These are phyloP conservation scores for Cryptotis parvus DNA, from an alignment of 2,113 vertebrate species.

Conservation along the genomic window DNA sequence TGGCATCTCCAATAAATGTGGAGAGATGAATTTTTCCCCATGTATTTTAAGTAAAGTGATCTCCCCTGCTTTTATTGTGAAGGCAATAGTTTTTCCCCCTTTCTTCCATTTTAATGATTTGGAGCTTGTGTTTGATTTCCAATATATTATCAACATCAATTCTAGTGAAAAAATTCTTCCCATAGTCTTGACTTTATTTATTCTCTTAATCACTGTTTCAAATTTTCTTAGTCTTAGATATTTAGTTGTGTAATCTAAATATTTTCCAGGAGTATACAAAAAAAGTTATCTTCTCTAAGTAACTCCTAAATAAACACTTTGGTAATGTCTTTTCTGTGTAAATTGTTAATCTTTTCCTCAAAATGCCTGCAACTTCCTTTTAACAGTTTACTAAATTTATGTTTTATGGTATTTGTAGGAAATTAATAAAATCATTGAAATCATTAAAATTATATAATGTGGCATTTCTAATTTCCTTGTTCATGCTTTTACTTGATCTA, in stretches of 20 bases:
- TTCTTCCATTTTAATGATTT: background rate
- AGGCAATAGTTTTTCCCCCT: background rate
- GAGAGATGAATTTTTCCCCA: constrained; percentile 10
- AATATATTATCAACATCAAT: background rate
- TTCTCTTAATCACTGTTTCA: background rate
- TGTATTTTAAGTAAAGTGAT: background rate
- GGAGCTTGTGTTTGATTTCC: background rate
- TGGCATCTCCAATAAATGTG: constrained; percentile 1
- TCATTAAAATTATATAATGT: constrained; percentile 1
- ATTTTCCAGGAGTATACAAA: constrained; percentile 17
- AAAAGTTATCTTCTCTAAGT: constrained; percentile 1
- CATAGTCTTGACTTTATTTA: background rate
- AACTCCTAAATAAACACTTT: background rate
- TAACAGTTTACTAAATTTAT: constrained; percentile 10
- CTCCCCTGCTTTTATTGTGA: background rate
- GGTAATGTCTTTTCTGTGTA: background rate
- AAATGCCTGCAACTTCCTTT: background rate
- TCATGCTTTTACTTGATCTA: constrained; percentile 5
- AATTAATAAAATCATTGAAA: constrained; percentile 13
- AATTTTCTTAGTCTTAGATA: constrained; percentile 30
- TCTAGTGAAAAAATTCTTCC: constrained; percentile 21
- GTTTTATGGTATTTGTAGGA: background rate
- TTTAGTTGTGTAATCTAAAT: constrained; percentile 10
- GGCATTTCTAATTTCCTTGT: background rate
- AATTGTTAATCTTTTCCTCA: constrained; percentile 47